Evolutionary conservation across 2,113 vertebrate genomes (phyloP), one percentile per base, ranked within the genome.

Genomic region (Microcebus jonahi): DNA sequence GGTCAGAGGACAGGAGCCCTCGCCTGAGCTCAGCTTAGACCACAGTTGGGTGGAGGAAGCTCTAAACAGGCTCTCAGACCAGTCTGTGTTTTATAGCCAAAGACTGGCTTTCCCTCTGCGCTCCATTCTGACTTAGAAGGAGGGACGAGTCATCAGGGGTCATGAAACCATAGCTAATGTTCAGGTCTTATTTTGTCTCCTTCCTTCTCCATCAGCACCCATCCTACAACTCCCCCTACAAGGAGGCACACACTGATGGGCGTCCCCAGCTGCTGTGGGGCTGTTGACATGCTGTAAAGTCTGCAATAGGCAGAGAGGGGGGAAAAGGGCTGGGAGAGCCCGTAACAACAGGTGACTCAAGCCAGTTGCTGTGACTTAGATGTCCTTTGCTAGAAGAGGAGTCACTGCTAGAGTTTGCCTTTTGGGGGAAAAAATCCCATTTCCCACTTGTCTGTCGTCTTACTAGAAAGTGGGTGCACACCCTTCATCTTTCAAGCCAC

Each of bases 271-370:
- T 8, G 34, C n/a, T 4, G 3, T 76, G 67, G 63, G 34, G 13
- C 25, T 73, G 31, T 1, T 31, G n/a, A 67, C 23, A 59, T 34
- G 36, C 45, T 25, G 6, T 48, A n/a, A 18, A 36, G 9, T 36
- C 42, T 27, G 77, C 15, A 25, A 36, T 17, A 27, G 82, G 71
- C 57, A 45, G 34, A 29, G 31, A 34, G 1, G 3, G 7, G 50
- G 36, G 34, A 20, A 68, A n/a, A 36, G 76, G 71, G 42, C 23
- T 7, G 2, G 12, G 18, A 12, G 36, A 48, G 50, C 18, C 21
- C 3, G 34, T 67, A 71, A 65, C 21, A 7, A 8, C 6, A 2
- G 2, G 25, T 11, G 45, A 21, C 23, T 0, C 42, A 13, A 31
- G 53, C 63, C 9, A 21, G 59, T 17, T 68, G 45, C 4, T 39